Conservation (phyloP, 2,797 vertebrate genomes). For the Pelochelys cantorii region DNA sequence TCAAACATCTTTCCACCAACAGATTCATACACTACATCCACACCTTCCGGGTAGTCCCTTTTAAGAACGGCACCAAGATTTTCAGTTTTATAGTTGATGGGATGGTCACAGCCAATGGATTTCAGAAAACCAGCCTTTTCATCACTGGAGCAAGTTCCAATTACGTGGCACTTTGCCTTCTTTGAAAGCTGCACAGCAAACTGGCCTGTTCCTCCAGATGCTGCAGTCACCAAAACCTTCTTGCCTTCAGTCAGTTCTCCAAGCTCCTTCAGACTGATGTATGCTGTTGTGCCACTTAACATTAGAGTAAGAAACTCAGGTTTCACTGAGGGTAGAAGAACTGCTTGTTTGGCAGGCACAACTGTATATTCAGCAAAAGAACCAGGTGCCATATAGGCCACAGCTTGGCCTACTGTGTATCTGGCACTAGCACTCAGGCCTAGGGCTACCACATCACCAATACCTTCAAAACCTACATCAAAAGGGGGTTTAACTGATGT, state of each 20-base stretch:
- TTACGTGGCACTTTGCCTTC: constrained; percentile 90
- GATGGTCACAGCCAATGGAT: constrained; percentile 89
- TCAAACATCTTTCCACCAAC: constrained; percentile 90
- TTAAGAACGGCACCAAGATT: constrained; percentile 82
- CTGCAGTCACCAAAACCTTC: constrained; percentile 92
- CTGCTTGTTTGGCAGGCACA: constrained; percentile 82
- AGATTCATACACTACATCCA: constrained; percentile 92
- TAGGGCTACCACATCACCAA: constrained; percentile 92
- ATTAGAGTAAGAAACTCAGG: constrained; percentile 90
- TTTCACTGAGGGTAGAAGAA: constrained; percentile 83
- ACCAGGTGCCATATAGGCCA: constrained; percentile 87
- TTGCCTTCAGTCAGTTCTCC: constrained; percentile 87
- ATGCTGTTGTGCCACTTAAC: constrained; percentile 90
- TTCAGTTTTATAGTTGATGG: constrained; percentile 91
- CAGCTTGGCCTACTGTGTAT: constrained; percentile 87
- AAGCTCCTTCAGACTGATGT: constrained; percentile 88
- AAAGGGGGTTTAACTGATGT: constrained; percentile 88
- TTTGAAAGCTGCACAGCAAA: constrained; percentile 94
- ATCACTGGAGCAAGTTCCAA: constrained; percentile 92
- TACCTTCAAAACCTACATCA: constrained; percentile 91
- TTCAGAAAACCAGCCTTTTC: constrained; percentile 91
- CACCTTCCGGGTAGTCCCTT: constrained; percentile 86
- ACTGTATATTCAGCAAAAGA: constrained; percentile 93
- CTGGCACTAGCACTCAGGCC: constrained; percentile 91
- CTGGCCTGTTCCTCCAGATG: constrained; percentile 94